These are phyloP conservation scores for Eulemur rufifrons DNA, from an alignment of 2,113 vertebrate species.

Conservation along the genomic window DNA sequence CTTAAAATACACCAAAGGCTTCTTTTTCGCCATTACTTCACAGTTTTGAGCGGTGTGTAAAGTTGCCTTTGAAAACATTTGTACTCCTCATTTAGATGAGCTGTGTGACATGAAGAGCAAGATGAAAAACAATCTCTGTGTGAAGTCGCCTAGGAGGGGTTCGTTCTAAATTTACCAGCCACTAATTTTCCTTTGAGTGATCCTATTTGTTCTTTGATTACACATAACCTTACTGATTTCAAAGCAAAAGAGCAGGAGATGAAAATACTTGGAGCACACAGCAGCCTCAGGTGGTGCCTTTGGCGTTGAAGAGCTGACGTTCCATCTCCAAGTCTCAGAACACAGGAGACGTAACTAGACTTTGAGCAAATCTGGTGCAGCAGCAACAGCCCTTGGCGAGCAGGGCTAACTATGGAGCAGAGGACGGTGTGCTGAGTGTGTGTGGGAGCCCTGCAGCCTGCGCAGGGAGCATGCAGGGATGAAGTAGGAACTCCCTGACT, in stretches of 20 bases:
- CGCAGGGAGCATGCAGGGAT: neutral
- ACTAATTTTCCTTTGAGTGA: slow-evolving; percentile 73
- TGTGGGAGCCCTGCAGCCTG: neutral
- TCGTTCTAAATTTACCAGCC: slow-evolving; percentile 75
- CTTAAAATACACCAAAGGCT: neutral
- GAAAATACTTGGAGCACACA: slow-evolving; percentile 60
- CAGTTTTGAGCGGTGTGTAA: slow-evolving; percentile 1
- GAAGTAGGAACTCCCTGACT: neutral
- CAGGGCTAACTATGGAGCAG: neutral
- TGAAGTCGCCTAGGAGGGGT: slow-evolving; percentile 59
- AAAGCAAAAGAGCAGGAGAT: slow-evolving; percentile 72
- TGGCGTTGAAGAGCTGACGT: slow-evolving; percentile 41
- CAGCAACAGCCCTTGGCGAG: neutral
- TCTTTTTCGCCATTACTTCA: slow-evolving; percentile 35
- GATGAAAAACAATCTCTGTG: slow-evolving; percentile 74
- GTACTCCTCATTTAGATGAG: slow-evolving; percentile 69
- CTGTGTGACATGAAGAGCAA: slow-evolving; percentile 62
- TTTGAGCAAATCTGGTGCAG: neutral
- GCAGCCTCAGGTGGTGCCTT: slow-evolving; percentile 51
- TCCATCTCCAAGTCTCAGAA: slow-evolving; percentile 21
- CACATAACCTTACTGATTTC: slow-evolving; percentile 74
- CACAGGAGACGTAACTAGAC: neutral
- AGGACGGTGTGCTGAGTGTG: neutral
- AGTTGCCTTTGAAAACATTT: slow-evolving; percentile 71
- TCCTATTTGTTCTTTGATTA: slow-evolving; percentile 77